Percentiles rank a stretch among this genome's conserved stretches.
Conservation (phyloP, 2,888 invertebrate genomes). For the Thalpophila matura region DNA sequence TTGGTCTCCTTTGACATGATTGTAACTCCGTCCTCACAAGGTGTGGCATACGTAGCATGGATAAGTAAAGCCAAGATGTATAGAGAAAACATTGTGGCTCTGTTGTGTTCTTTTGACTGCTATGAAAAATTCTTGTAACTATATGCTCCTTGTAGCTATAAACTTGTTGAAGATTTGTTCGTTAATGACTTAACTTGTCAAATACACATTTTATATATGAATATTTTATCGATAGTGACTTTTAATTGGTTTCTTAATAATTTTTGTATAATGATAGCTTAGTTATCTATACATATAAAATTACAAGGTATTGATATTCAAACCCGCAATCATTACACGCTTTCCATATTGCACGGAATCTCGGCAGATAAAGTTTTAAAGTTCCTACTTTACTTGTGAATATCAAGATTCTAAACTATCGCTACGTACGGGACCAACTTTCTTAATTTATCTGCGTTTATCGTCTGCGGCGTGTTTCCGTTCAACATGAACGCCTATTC, state of each 20-base stretch:
- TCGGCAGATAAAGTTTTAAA: constrained; percentile 60
- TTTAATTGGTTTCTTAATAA: neutral
- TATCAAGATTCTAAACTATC: too few species aligned
- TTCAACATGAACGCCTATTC: too few species aligned
- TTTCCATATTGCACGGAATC: constrained; percentile 54
- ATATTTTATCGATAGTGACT: neutral
- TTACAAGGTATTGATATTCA: too few species aligned
- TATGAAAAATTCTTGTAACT: neutral
- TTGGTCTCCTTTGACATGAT: constrained; percentile 22
- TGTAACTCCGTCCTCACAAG: constrained; percentile 44
- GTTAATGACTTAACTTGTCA: neutral
- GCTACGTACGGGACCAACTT: too few species aligned
- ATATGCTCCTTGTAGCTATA: neutral
- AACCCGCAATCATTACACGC: too few species aligned
- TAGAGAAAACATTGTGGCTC: constrained; percentile 25
- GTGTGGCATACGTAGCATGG: constrained; percentile 6
- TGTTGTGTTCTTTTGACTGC: neutral
- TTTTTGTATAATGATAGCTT: neutral
- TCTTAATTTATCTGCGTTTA: too few species aligned
- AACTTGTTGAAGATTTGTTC: neutral
- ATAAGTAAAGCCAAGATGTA: constrained; percentile 25
- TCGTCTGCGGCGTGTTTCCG: too few species aligned
- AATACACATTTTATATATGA: neutral
- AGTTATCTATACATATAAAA: too few species aligned
- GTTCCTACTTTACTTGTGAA: constrained; percentile 54